phyloP scores from a whole-genome alignment of 2,797 vertebrate species.

The Heterohyrax brucei region DNA sequence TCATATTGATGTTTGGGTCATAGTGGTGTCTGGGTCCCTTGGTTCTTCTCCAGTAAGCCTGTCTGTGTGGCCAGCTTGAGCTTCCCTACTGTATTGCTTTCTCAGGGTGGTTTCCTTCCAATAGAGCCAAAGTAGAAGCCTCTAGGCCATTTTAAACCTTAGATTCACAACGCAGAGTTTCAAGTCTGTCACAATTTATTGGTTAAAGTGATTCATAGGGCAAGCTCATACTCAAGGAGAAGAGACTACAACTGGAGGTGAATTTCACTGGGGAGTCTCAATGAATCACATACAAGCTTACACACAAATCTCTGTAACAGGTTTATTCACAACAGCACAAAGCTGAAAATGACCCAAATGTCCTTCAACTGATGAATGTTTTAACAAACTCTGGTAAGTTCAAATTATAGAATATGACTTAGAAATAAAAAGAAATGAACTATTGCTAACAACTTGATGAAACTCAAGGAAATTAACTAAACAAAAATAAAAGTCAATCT shows the following conservation, averaged over 20 bases:
- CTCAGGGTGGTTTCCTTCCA: neutral
- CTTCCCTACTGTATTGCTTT: neutral
- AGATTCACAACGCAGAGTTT: neutral
- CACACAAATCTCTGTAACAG: neutral
- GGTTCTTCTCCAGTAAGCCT: neutral
- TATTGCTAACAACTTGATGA: neutral
- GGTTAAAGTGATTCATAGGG: neutral
- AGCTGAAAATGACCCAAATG: neutral
- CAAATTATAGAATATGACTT: neutral
- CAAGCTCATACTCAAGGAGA: neutral
- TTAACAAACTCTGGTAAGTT: neutral
- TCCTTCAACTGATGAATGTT: neutral
- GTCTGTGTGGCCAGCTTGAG: neutral
- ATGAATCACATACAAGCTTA: neutral
- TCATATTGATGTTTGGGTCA: neutral
- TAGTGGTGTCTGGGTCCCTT: neutral
- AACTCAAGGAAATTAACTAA: neutral
- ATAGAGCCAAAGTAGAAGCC: neutral
- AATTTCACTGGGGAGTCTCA: too few relatives aligned
- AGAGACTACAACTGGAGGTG: too few relatives aligned
- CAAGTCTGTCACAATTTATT: neutral
- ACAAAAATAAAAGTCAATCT: neutral
- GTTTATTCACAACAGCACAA: neutral
- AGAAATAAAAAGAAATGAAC: neutral
- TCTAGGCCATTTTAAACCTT: neutral